Evolutionary conservation across 2,888 invertebrate species (phyloP).

Genomic region (Aporophyla lueneburgensis): DNA sequence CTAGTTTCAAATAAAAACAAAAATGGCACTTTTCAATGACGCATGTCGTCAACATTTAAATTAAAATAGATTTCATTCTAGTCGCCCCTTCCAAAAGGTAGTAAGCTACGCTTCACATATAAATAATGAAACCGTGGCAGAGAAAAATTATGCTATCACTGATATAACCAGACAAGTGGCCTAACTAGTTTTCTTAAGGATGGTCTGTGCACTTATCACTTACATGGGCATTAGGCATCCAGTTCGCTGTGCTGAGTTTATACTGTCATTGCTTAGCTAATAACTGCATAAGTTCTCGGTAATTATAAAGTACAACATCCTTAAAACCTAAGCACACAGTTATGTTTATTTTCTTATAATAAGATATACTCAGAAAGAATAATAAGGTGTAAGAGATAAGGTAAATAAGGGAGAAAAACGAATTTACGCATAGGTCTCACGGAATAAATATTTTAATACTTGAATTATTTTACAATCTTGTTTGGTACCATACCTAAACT

Average conservation of each 20-base stretch:
- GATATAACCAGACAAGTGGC: conserved; percentile 15
- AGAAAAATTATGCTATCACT: conserved; percentile 4
- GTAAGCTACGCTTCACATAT: not conserved
- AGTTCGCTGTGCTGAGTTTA: not conserved
- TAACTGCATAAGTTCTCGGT: not conserved
- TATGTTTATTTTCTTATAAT: conserved; percentile 5
- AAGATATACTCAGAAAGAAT: not conserved
- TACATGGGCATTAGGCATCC: not conserved
- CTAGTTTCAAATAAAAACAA: no score
- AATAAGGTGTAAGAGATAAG: no score
- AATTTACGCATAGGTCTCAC: no score
- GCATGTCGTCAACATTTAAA: no score
- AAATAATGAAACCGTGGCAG: not conserved
- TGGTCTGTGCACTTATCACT: conserved; percentile 1
- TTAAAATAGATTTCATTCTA: no score
- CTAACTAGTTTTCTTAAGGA: conserved; percentile 35
- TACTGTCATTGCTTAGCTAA: conserved; percentile 21
- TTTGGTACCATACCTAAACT: no score
- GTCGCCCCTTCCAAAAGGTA: no score
- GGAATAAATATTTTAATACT: no score
- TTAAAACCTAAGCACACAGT: not conserved
- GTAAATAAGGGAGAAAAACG: no score
- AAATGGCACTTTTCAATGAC: no score
- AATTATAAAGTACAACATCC: conserved; percentile 16
- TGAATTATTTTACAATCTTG: no score